phyloP scores from a whole-genome alignment of 1,140 invertebrate species.

The Harpegnathos saltator region DNA sequence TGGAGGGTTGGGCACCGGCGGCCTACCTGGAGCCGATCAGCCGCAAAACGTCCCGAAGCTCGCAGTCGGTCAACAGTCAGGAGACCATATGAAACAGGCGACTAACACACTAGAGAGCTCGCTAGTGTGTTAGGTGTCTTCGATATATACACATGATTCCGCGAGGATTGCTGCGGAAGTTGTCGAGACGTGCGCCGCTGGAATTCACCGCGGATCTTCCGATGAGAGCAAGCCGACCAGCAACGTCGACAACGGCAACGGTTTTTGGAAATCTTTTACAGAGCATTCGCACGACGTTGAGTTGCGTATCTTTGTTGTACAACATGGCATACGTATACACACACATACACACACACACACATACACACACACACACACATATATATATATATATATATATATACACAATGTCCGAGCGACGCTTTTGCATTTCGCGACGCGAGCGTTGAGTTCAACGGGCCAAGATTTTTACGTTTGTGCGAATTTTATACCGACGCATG shows the following conservation, averaged over 20 bases:
- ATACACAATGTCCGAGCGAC: neutral
- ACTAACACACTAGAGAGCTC: conserved; percentile 82
- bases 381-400: no score
- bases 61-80: conserved; percentile 86
- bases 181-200: conserved; percentile 26
- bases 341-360: neutral
- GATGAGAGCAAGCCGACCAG: neutral
- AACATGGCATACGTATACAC: neutral
- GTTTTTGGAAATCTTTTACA: conserved; percentile 66
- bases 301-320: conserved; percentile 30
- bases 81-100: conserved; percentile 85
- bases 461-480: conserved; percentile 33
- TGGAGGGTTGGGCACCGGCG: conserved; percentile 97
- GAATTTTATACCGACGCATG: conserved; percentile 25
- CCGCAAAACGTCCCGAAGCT: conserved; percentile 90
- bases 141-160: neutral
- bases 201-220: no score
- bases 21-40: conserved; percentile 94
- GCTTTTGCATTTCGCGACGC: conserved; percentile 26
- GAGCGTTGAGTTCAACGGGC: conserved; percentile 14
- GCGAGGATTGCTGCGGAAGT: neutral
- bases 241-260: no score
- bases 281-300: conserved; percentile 35
- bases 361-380: no score
- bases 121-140: conserved; percentile 79